These are phyloP conservation scores for Clarias gariepinus DNA, from an alignment of 2,113 vertebrate genomes.

Conservation along the genomic window DNA sequence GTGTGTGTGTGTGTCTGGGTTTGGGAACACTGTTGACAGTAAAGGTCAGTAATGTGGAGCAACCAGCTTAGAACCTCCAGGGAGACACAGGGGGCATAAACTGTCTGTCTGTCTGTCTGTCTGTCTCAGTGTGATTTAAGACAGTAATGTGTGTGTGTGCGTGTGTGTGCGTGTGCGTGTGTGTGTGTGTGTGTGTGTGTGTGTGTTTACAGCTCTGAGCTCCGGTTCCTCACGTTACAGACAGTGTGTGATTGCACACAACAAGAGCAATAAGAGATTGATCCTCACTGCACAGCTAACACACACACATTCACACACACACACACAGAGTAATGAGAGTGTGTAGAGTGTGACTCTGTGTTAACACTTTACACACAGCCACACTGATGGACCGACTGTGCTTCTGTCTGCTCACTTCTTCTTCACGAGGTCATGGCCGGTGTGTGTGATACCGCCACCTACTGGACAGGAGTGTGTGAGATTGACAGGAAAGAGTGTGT, in stretches of 20 bases:
- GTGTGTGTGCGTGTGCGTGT: neutral
- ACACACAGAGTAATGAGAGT: neutral
- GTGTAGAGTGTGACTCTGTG: neutral
- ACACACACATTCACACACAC: neutral
- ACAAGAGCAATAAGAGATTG: too few relatives aligned
- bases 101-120: neutral
- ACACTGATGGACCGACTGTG: too few relatives aligned
- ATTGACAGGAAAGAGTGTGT: neutral
- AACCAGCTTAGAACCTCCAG: constrained; percentile 44
- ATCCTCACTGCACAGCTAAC: too few relatives aligned
- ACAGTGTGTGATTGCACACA: neutral
- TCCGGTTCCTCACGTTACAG: neutral
- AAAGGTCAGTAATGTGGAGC: constrained; percentile 49
- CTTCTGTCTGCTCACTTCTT: too few relatives aligned
- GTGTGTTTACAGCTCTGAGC: neutral
- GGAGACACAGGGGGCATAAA: constrained; percentile 21
- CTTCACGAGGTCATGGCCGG: too few relatives aligned
- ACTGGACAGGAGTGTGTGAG: too few relatives aligned
- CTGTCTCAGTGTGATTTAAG: constrained; percentile 11
- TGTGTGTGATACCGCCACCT: too few relatives aligned
- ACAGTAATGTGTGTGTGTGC: constrained; percentile 22
- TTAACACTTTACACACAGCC: too few relatives aligned
- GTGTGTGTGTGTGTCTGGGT: neutral
- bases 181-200: neutral
- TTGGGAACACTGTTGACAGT: constrained; percentile 34